Percentiles rank a stretch among this genome's conserved stretches.
phyloP scores from a whole-genome alignment of 2,888 invertebrate genomes.

The Polylopha cassiicola region DNA sequence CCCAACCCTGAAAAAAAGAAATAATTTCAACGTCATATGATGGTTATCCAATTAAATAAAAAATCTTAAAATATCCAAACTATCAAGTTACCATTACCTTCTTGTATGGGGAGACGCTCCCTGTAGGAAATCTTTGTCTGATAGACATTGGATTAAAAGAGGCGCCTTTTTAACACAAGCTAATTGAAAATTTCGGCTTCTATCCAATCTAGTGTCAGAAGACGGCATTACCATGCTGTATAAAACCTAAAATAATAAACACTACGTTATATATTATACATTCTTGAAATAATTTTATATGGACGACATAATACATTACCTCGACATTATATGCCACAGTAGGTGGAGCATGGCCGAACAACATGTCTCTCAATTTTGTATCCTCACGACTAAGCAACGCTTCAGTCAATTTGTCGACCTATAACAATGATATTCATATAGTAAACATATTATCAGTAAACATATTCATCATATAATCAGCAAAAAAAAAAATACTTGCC shows the following conservation, averaged over 20 bases:
- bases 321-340: constrained; percentile 71
- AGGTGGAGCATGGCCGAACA: constrained; percentile 68
- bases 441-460: background rate
- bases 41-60: background rate
- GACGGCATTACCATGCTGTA: constrained; percentile 96
- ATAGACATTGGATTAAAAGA: constrained; percentile 65
- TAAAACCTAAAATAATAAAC: constrained; percentile 74
- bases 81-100: constrained; percentile 43
- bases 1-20: constrained; percentile 80
- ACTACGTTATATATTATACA: background rate
- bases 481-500: constrained; percentile 46
- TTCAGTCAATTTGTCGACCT: constrained; percentile 67
- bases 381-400: constrained; percentile 65
- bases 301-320: constrained; percentile 35
- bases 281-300: background rate
- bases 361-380: constrained; percentile 60
- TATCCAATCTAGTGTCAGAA: constrained; percentile 85
- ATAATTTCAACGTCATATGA: too few relatives aligned
- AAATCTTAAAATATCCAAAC: background rate
- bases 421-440: constrained; percentile 16
- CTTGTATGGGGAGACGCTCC: constrained; percentile 67
- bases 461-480: constrained; percentile 1
- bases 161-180: constrained; percentile 79
- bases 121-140: constrained; percentile 68
- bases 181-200: constrained; percentile 75